Base-by-base conservation (phyloP, 2,888 invertebrate species). In the Ophioninae sp. region DNA sequence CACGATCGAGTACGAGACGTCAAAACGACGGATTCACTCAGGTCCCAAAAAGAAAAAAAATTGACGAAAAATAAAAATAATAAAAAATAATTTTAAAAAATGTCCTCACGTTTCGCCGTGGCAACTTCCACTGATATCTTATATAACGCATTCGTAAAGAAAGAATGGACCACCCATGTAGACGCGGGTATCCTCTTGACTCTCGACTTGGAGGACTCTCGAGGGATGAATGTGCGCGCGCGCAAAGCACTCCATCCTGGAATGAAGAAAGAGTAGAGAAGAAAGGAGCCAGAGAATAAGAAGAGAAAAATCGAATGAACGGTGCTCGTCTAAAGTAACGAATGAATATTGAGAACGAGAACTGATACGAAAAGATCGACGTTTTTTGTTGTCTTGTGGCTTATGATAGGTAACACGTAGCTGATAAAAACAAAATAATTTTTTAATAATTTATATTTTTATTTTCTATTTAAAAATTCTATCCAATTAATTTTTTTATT, bases 81-180 rank as follows among this genome's bases (percentile, higher is more conserved):
- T 68, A 50, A 23, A 56, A 70, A 64, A 75, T 59, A 17, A 50
- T n/a, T n/a, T n/a, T 44, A 79, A 61, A 79, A 79, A 73, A 78
- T 69, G 85, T 84, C 82, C 80, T 87, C 87, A 87, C 85, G 85
- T 86, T 84, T 86, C 86, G 87, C 87, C 84, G 83, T 86, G 79
- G 81, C 84, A 13, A 50, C 85, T 86, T 85, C 82, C 79, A 85
- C 85, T 84, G 84, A 87, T 81, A 86, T 87, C 86, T 86, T 88
- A 87, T 86, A 86, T 90, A 91, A 91, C 91, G 91, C 89, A 91
- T 90, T 89, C 89, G 90, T 88, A 89, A 89, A 50, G 50, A 89
- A 91, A 91, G 91, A 91, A 91, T 89, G 91, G 92, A 92, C 92
- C 92, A 92, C 92, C 92, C 92, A 92, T 91, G 89, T 89, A 87